A percentile compares a stretch with the other conserved stretches of the same genome.
Evolutionary conservation across 2,113 vertebrate genomes (phyloP).

Genomic region (Lontra canadensis): DNA sequence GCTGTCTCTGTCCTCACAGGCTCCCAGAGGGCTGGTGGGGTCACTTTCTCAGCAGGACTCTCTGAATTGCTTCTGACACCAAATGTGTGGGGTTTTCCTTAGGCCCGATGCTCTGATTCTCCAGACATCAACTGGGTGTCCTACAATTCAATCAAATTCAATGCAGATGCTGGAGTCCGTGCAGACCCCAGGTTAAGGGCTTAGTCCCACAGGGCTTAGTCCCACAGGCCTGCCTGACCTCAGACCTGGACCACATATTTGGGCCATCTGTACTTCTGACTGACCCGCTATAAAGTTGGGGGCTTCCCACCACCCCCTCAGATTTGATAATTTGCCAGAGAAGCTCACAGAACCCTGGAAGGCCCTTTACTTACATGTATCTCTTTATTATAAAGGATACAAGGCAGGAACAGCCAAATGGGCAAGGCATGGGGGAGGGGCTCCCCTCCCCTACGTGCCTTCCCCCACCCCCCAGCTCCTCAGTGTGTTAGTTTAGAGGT

Average conservation of each 20-base stretch:
- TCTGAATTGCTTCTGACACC: neutral
- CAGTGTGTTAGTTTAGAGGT: neutral
- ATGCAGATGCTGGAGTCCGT: neutral
- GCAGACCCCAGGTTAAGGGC: neutral
- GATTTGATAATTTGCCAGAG: neutral
- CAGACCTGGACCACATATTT: neutral
- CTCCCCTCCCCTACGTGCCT: too few relatives aligned
- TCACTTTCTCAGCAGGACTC: neutral
- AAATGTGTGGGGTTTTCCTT: neutral
- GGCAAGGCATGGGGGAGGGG: neutral
- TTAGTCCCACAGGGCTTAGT: neutral
- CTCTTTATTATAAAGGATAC: too few relatives aligned
- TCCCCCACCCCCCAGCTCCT: neutral
- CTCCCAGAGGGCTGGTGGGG: neutral
- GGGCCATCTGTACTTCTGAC: neutral
- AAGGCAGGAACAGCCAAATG: neutral
- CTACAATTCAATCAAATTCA: neutral
- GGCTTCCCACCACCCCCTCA: fast-evolving
- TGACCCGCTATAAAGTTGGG: fast-evolving
- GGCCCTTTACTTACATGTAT: neutral
- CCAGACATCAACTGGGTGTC: neutral
- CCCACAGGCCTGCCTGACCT: neutral
- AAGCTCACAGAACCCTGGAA: neutral
- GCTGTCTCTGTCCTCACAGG: neutral
- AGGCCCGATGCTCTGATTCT: neutral